A percentile compares a stretch with the other conserved stretches of the same genome.
Conservation (phyloP, 2,113 vertebrate species). For the Macrotus californicus region DNA sequence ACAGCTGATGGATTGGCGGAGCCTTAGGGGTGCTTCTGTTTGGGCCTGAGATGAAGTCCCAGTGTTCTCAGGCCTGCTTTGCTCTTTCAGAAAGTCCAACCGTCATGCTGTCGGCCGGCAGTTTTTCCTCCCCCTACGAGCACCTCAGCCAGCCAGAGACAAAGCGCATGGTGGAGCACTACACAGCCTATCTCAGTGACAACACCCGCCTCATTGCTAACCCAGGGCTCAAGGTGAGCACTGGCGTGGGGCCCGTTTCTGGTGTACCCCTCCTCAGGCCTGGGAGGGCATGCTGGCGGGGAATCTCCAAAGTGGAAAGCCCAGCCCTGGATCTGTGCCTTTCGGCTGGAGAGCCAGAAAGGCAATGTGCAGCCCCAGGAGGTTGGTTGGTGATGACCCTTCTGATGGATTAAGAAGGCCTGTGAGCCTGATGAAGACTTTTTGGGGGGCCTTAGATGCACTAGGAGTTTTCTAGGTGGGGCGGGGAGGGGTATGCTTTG, state of each 20-base stretch:
- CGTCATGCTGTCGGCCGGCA: slow-evolving; percentile 96
- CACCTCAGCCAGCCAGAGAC: slow-evolving; percentile 98
- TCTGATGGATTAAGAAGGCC: slow-evolving; percentile 50
- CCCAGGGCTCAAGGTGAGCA: slow-evolving; percentile 92
- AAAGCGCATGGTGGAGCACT: slow-evolving; percentile 99
- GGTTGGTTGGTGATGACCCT: background rate
- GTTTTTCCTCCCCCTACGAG: slow-evolving; percentile 97
- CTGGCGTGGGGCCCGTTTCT: background rate
- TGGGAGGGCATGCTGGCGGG: background rate
- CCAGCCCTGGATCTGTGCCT: background rate
- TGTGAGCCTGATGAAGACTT: background rate
- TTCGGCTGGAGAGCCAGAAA: slow-evolving; percentile 37
- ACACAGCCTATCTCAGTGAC: slow-evolving; percentile 98
- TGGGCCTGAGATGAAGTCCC: background rate
- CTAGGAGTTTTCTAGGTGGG: background rate
- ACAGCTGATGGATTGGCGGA: background rate
- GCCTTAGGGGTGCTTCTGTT: background rate
- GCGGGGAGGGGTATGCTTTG: background rate
- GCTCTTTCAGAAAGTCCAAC: slow-evolving; percentile 92
- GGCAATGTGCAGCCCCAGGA: background rate
- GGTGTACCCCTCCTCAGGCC: background rate
- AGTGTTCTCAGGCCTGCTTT: background rate
- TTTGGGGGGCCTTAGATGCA: background rate
- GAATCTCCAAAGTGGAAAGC: slow-evolving; percentile 1
- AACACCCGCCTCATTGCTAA: slow-evolving; percentile 98